Evolutionary conservation across 2,797 vertebrate genomes (phyloP).

Genomic region (Alcedo quadribrachys): DNA sequence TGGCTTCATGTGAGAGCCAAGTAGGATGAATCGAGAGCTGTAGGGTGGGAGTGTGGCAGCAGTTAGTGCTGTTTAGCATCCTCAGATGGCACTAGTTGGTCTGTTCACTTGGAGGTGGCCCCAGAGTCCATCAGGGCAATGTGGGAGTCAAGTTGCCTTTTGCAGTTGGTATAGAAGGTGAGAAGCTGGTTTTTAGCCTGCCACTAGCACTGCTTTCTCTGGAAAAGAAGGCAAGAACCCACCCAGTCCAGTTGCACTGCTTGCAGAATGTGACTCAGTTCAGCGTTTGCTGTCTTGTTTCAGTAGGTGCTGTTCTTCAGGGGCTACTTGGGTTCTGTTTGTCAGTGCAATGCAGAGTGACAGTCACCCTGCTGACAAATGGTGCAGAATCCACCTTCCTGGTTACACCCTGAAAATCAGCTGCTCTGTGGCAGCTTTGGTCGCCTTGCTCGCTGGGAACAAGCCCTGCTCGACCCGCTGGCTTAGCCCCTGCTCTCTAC

Average conservation of each 20-base stretch:
- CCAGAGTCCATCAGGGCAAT: not conserved
- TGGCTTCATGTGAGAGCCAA: not conserved
- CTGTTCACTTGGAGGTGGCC: not conserved
- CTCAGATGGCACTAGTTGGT: not conserved
- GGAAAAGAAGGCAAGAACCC: not conserved
- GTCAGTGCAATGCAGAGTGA: not conserved
- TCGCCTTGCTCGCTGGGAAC: not conserved
- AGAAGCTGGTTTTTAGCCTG: not conserved
- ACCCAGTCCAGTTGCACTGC: accelerated
- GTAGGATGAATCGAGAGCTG: not conserved
- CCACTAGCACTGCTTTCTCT: not conserved
- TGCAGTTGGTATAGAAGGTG: not conserved
- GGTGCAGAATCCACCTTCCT: not conserved
- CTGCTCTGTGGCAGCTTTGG: slow-evolving; percentile 40
- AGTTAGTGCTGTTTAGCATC: not conserved
- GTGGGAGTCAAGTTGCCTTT: not conserved
- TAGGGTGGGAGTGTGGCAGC: not conserved
- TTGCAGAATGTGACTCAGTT: not conserved
- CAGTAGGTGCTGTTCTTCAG: not conserved
- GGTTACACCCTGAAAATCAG: slow-evolving; percentile 9
- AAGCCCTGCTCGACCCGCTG: not conserved
- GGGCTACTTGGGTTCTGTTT: accelerated
- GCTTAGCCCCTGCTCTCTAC: not conserved
- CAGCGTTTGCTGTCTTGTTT: not conserved
- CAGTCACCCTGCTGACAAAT: not conserved